A percentile compares a stretch with the other conserved stretches of the same genome.
These are phyloP conservation scores for Dissostichus mawsoni DNA, from an alignment of 2,113 vertebrate species.

Conservation along the genomic window DNA sequence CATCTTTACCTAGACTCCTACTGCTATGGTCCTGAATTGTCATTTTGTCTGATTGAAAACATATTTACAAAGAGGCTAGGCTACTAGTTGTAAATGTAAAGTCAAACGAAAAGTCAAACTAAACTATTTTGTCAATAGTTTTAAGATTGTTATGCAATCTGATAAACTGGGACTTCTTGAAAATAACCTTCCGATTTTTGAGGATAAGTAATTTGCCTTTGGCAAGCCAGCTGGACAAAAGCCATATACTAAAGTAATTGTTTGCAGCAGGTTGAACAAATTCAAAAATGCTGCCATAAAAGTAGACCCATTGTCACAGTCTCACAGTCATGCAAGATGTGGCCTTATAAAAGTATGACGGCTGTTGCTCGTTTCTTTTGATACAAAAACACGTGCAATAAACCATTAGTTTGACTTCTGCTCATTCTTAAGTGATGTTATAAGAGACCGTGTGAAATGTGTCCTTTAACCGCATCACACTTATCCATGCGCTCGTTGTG, in stretches of 20 bases:
- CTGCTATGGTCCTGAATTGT: constrained; percentile 7
- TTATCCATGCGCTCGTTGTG: not conserved
- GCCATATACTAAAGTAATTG: constrained; percentile 39
- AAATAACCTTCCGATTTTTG: constrained; percentile 21
- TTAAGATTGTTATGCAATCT: not conserved
- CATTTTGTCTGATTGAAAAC: not conserved
- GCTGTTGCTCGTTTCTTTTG: not conserved
- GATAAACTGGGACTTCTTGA: not conserved
- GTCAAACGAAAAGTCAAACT: not conserved
- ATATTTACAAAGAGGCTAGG: not conserved
- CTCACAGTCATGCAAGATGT: not conserved
- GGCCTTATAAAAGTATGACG: not conserved
- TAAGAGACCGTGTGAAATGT: not conserved
- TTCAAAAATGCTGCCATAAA: constrained; percentile 34
- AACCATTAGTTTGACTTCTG: constrained; percentile 18
- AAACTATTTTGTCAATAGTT: not conserved
- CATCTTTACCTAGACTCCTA: not conserved
- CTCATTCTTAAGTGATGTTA: not conserved
- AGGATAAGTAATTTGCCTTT: constrained; percentile 17
- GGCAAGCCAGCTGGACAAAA: constrained; percentile 39
- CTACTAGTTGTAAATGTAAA: not conserved
- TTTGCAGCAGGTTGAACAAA: constrained; percentile 14
- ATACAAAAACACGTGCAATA: constrained; percentile 5
- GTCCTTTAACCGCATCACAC: not conserved
- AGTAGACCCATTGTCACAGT: not conserved